Conservation (phyloP, 1,140 invertebrate species). For the Papilio glaucus region DNA sequence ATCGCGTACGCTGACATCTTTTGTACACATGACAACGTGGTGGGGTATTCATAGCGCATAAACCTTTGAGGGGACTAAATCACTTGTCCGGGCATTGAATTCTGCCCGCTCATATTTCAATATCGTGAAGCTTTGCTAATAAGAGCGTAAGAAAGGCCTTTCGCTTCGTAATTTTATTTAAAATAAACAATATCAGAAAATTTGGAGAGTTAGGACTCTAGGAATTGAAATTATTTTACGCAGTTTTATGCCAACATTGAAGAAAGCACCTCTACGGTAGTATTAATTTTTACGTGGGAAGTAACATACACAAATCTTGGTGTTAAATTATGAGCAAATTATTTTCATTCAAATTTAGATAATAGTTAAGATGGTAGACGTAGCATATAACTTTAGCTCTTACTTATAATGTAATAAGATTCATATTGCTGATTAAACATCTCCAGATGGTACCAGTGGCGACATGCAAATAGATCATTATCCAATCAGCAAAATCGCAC, state of each 20-base stretch:
- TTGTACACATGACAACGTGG: conserved; percentile 63
- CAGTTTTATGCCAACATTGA: not conserved
- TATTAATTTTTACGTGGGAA: conserved; percentile 21
- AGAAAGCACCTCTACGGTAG: not conserved
- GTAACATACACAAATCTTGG: conserved; percentile 19
- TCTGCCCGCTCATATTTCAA: conserved; percentile 1
- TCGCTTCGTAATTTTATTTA: not conserved
- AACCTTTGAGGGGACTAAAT: conserved; percentile 12
- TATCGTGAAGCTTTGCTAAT: not conserved
- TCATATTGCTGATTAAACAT: conserved; percentile 40
- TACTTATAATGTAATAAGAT: conserved; percentile 45
- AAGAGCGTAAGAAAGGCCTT: not conserved
- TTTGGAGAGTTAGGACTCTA: no score
- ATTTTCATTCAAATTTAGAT: conserved; percentile 28
- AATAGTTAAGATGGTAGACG: conserved; percentile 26
- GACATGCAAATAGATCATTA: conserved; percentile 36
- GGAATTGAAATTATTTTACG: no score
- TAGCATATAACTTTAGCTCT: not conserved
- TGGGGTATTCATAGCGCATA: conserved; percentile 47
- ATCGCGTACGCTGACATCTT: conserved; percentile 67
- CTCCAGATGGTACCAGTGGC: conserved; percentile 21
- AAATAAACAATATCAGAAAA: not conserved
- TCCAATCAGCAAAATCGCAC: conserved; percentile 35
- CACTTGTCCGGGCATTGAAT: conserved; percentile 30
- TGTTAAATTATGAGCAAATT: conserved; percentile 39